These are phyloP conservation scores for Heterotilapia buettikoferi DNA, from an alignment of 2,113 vertebrate genomes.

Conservation along the genomic window DNA sequence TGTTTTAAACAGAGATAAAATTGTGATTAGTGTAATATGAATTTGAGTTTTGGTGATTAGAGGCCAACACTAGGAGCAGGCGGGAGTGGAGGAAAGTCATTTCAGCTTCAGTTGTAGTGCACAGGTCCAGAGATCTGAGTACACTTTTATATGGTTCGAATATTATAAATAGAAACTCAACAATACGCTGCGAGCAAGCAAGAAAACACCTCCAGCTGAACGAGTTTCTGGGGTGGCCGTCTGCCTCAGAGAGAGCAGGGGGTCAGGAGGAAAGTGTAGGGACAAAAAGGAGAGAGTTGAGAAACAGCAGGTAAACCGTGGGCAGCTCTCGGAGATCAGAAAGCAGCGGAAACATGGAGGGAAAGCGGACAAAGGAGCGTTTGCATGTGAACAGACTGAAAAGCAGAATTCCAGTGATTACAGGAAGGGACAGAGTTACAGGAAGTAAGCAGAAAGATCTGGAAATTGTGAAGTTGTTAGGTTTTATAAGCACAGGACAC, in stretches of 20 bases:
- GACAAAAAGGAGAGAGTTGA: background rate
- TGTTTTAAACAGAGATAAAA: background rate
- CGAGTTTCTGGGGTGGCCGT: rapidly evolving
- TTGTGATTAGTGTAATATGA: background rate
- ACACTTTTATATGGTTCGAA: background rate
- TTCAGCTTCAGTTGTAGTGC: background rate
- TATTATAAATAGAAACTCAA: background rate
- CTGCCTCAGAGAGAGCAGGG: background rate
- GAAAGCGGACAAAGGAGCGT: background rate
- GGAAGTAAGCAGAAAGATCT: background rate
- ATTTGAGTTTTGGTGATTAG: background rate
- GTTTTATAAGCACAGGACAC: background rate
- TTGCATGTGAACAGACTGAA: background rate
- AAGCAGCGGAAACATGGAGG: background rate
- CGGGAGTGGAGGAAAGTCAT: background rate
- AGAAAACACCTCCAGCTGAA: background rate
- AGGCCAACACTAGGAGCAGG: rapidly evolving
- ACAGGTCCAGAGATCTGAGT: background rate
- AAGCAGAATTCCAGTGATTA: background rate
- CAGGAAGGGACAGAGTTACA: background rate
- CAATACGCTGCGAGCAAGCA: rapidly evolving
- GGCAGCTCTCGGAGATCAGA: background rate
- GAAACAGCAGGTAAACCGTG: background rate
- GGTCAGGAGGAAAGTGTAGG: background rate
- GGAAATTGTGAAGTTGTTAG: background rate